These are phyloP conservation scores for Chloroceryle aenea DNA, from an alignment of 2,113 vertebrate species.

Conservation along the genomic window DNA sequence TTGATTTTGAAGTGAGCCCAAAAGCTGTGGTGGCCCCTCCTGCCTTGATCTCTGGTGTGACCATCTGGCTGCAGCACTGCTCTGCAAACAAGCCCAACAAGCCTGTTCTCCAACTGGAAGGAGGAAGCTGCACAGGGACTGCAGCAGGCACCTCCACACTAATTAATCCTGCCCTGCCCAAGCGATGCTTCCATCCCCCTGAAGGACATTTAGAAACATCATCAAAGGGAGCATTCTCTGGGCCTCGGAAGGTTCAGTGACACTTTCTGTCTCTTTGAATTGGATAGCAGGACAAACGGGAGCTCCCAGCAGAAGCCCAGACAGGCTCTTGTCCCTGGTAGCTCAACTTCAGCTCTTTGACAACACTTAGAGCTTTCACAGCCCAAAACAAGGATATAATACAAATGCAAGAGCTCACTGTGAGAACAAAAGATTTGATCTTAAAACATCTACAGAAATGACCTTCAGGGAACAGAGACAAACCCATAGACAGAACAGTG, in stretches of 20 bases:
- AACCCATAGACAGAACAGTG: neutral
- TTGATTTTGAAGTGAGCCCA: neutral
- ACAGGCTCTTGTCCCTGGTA: neutral
- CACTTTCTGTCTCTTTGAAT: conserved; percentile 55
- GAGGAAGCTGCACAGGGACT: neutral
- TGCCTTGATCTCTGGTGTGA: neutral
- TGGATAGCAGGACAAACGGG: conserved; percentile 57
- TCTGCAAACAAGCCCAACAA: conserved; percentile 12
- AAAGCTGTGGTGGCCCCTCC: neutral
- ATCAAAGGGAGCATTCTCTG: conserved; percentile 48
- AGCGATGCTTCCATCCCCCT: neutral
- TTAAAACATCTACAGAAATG: neutral
- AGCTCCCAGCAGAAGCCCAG: conserved; percentile 36
- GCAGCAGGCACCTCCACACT: neutral
- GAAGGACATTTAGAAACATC: conserved; percentile 16
- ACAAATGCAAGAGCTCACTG: neutral
- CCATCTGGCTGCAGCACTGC: conserved; percentile 34
- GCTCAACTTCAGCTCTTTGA: neutral
- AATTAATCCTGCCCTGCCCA: conserved; percentile 21
- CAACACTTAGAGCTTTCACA: neutral
- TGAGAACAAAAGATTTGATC: neutral
- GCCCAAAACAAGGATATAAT: neutral
- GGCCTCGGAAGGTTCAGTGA: conserved; percentile 26
- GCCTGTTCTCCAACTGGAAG: neutral
- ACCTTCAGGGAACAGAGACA: neutral